Conservation (phyloP, 2,888 invertebrate genomes). For the Muscina levida region DNA sequence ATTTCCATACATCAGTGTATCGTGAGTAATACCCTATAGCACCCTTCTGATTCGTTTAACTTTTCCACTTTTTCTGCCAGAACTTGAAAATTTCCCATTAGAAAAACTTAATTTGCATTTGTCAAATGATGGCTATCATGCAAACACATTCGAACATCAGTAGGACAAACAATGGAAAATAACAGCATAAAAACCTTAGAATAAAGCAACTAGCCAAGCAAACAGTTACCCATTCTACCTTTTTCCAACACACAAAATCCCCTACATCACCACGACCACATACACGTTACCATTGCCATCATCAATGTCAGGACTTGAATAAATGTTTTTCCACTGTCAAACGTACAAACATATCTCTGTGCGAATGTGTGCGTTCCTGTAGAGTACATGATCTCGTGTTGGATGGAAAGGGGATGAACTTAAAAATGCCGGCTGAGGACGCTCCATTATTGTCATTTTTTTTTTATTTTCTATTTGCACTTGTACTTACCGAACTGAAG, state of each 20-base stretch:
- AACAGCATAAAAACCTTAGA: constrained; percentile 37
- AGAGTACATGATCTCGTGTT: background rate
- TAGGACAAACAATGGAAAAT: background rate
- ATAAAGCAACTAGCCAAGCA: constrained; percentile 56
- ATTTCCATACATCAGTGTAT: no score
- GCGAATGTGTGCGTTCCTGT: background rate
- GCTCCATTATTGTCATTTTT: constrained; percentile 26
- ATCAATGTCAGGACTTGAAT: constrained; percentile 9
- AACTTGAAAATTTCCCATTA: background rate
- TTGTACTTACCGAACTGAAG: constrained; percentile 74
- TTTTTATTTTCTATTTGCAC: constrained; percentile 44
- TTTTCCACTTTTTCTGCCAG: no score
- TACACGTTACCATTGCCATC: background rate
- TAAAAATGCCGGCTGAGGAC: background rate
- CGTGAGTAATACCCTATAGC: no score
- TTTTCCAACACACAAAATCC: no score
- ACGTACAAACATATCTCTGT: background rate
- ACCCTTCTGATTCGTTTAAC: no score
- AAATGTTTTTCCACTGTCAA: constrained; percentile 18
- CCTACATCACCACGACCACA: background rate
- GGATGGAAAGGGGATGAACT: background rate
- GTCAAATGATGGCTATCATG: no score
- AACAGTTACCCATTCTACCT: constrained; percentile 38
- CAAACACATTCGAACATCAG: background rate
- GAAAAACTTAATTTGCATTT: background rate